Evolutionary conservation across 2,797 vertebrate species (phyloP).

Genomic region (Australoheros facetus): DNA sequence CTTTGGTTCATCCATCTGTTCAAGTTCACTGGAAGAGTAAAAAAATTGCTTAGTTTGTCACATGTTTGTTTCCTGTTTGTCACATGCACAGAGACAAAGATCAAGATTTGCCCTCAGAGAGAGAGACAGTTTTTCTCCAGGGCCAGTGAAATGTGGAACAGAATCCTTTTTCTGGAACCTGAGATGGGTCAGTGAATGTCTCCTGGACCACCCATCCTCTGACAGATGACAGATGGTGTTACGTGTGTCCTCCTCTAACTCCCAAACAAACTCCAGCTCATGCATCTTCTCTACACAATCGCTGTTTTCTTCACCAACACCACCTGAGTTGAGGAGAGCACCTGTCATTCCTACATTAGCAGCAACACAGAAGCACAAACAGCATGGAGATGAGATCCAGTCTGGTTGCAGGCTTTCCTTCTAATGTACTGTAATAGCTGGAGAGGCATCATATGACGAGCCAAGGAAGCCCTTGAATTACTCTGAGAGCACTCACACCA

Average conservation of each 20-base stretch:
- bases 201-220: conserved; percentile 55
- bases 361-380: conserved; percentile 32
- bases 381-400: conserved; percentile 45
- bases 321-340: conserved; percentile 11
- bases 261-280: neutral
- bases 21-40: neutral
- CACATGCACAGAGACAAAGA: neutral
- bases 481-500: conserved; percentile 69
- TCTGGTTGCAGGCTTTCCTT: conserved; percentile 36
- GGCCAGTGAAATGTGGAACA: neutral
- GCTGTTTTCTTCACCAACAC: neutral
- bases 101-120: neutral
- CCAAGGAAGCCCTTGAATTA: conserved; percentile 66
- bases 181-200: conserved; percentile 53
- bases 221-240: neutral
- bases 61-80: neutral
- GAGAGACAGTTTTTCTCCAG: neutral
- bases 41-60: neutral
- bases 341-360: conserved; percentile 31
- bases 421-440: conserved; percentile 67
- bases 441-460: conserved; percentile 59
- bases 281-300: neutral
- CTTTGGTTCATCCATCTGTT: neutral
- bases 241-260: neutral
- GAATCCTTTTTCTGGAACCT: conserved; percentile 47